A percentile compares a stretch with the other conserved stretches of the same genome.
Conservation (phyloP, 2,113 vertebrate species). For the Empidonax traillii region DNA sequence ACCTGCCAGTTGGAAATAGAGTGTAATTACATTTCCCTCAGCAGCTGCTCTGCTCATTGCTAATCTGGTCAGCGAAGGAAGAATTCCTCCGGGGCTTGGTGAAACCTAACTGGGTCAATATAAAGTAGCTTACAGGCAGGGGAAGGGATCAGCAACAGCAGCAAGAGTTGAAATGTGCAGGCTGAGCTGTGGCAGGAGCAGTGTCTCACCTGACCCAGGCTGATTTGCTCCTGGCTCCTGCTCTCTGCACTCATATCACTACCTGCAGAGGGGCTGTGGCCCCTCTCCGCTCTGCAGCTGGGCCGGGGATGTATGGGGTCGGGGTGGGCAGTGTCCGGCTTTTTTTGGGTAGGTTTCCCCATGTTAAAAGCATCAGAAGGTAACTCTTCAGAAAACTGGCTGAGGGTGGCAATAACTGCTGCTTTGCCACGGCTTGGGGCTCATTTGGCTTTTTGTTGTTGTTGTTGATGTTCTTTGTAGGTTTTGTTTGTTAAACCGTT, state of each 20-base stretch:
- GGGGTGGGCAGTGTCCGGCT: rapidly evolving
- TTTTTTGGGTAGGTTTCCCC: neutral
- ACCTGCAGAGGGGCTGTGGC: neutral
- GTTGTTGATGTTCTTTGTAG: neutral
- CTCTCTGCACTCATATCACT: neutral
- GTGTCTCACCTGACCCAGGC: neutral
- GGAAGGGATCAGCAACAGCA: neutral
- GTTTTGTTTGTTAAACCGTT: neutral
- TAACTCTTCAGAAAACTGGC: neutral
- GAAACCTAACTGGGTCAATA: slow-evolving; percentile 17
- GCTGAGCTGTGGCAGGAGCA: neutral
- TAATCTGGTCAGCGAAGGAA: neutral
- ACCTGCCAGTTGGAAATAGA: neutral
- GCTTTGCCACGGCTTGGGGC: neutral
- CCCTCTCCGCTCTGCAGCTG: neutral
- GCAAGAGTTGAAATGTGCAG: neutral
- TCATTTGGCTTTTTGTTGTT: neutral
- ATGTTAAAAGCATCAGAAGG: neutral
- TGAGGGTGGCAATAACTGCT: neutral
- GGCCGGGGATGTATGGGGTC: neutral
- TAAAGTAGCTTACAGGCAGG: neutral
- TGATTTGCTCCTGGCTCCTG: neutral
- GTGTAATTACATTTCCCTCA: slow-evolving; percentile 3
- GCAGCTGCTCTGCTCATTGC: slow-evolving; percentile 13
- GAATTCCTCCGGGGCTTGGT: neutral